Conservation (phyloP, 2,888 invertebrate species). For the Tiliacea citrago region DNA sequence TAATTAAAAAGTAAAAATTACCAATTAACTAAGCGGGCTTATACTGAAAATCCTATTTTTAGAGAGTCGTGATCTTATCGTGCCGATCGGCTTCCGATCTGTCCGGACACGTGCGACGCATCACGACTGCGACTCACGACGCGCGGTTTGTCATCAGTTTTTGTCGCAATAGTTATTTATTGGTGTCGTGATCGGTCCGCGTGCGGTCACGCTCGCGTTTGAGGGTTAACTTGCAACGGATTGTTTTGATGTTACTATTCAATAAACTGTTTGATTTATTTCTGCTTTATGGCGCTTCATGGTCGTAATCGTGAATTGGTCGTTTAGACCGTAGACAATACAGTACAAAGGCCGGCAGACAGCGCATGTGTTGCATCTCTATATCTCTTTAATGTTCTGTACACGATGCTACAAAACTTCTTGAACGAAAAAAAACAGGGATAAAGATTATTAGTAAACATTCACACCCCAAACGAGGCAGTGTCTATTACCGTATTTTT, state of each 20-base stretch:
- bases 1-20: constrained; percentile 69
- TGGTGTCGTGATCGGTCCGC: constrained; percentile 65
- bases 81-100: constrained; percentile 66
- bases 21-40: constrained; percentile 59
- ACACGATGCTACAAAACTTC: constrained; percentile 7
- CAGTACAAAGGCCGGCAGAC: constrained; percentile 21
- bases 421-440: constrained; percentile 10
- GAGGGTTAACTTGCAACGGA: constrained; percentile 63
- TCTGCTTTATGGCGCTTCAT: constrained; percentile 42
- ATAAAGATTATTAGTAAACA: constrained; percentile 52
- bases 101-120: constrained; percentile 65
- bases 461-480: constrained; percentile 46
- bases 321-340: constrained; percentile 43
- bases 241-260: constrained; percentile 67
- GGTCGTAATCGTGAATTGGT: constrained; percentile 61
- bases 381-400: constrained; percentile 2
- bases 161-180: constrained; percentile 70
- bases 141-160: constrained; percentile 68
- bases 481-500: constrained; percentile 50
- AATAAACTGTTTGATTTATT: constrained; percentile 68
- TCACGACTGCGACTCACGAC: constrained; percentile 67
- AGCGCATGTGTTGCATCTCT: constrained; percentile 26
- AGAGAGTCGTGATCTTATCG: constrained; percentile 63
- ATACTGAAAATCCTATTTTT: constrained; percentile 51
- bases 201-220: constrained; percentile 62